Conservation (phyloP, 2,113 vertebrate species). For the Gnathonemus longibarbis region DNA sequence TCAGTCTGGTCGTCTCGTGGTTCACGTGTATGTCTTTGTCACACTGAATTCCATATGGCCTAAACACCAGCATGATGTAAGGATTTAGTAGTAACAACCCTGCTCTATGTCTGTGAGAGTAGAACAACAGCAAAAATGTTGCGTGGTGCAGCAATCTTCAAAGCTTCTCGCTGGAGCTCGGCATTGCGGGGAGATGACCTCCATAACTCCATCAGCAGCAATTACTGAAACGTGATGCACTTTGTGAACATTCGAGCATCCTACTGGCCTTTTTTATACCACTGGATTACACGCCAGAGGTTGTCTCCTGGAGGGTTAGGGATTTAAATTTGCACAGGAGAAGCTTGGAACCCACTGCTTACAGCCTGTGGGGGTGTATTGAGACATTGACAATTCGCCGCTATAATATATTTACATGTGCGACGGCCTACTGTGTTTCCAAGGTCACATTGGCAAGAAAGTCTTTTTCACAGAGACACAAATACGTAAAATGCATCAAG, state of each 20-base stretch:
- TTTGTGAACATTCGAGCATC: conserved; percentile 28
- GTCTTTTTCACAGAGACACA: not conserved
- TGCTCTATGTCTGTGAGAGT: not conserved
- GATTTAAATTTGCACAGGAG: conserved; percentile 8
- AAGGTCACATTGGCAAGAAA: not conserved
- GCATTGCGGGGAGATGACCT: not conserved
- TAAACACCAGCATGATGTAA: not conserved
- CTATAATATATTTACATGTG: conserved; percentile 17
- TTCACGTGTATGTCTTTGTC: conserved; percentile 50
- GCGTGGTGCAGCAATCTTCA: not conserved
- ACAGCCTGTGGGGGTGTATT: not conserved
- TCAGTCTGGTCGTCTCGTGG: conserved; percentile 53
- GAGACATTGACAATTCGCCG: conserved; percentile 5
- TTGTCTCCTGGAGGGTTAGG: conserved; percentile 10
- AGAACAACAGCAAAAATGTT: not conserved
- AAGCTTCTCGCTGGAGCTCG: not conserved
- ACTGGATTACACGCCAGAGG: conserved; percentile 22
- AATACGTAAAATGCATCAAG: not conserved
- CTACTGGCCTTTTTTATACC: conserved; percentile 14
- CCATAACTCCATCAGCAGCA: conserved; percentile 24
- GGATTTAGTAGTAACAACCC: not conserved
- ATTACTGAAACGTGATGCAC: conserved; percentile 28
- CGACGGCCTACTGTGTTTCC: not conserved
- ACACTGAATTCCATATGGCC: conserved; percentile 45
- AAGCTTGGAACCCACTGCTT: not conserved